These are phyloP conservation scores for Gorsachius goisagi DNA, from an alignment of 2,113 vertebrate species.

Conservation along the genomic window DNA sequence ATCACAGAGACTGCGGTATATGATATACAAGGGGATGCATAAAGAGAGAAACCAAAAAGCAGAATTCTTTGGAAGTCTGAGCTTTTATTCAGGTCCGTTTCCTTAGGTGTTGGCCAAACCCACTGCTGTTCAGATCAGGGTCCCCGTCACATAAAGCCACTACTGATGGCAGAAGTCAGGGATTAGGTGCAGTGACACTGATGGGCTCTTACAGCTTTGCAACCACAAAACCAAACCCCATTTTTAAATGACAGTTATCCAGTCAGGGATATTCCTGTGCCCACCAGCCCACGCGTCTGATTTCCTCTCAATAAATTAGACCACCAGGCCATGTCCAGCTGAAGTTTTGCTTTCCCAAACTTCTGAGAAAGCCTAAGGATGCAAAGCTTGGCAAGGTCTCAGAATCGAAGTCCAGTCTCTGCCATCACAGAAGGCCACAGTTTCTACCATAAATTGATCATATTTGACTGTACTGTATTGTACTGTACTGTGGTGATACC, in stretches of 20 bases:
- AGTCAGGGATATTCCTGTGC: background rate
- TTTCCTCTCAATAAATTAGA: background rate
- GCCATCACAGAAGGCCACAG: background rate
- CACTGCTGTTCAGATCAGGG: background rate
- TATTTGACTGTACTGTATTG: background rate
- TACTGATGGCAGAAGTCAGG: background rate
- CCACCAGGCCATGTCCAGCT: background rate
- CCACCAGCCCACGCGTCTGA: fast-evolving
- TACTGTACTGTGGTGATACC: background rate
- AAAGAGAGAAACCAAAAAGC: background rate
- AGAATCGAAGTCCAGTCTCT: background rate
- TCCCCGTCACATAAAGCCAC: background rate
- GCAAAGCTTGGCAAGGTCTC: background rate
- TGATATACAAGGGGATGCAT: background rate
- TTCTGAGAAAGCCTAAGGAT: background rate
- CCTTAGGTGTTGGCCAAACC: background rate
- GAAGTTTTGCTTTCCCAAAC: background rate
- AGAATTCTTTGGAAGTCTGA: background rate
- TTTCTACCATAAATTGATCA: background rate
- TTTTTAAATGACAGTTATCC: background rate
- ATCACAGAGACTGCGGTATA: background rate
- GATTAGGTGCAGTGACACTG: background rate
- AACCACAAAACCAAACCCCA: background rate
- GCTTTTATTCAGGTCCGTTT: background rate
- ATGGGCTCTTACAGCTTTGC: background rate